Evolutionary conservation across 2,113 vertebrate species (phyloP), one percentile per base, ranked within the genome.

Genomic region (human (Homo sapiens)): DNA sequence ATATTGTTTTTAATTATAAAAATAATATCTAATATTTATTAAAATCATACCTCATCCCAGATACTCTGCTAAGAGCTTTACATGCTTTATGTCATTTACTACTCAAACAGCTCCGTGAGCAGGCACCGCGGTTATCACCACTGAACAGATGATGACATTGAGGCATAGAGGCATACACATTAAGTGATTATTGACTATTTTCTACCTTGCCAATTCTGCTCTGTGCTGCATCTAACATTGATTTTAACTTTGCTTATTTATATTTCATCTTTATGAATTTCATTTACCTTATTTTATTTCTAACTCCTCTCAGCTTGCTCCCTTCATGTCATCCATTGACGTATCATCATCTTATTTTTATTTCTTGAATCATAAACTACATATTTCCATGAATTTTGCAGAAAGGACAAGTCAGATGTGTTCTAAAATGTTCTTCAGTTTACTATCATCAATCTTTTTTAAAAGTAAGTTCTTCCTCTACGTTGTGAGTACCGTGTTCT

Each of bases 321-420:
- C 8, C 52, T 61, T 88, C 38, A 25, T 59, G 32, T 30, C 35
- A 52, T 52, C 12, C 66, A 66, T 23, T 27, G 3, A 61, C 59
- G 0, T 50, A 64, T 55, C 66, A 32, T 61, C 66, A 30, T 23
- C 45, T 92, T 30, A 43, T 95, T 50, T 88, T 92, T 93, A 57
- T 55, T 85, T 81, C 52, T 94, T 96, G 14, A 68, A 66, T 87
- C 45, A 83, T 23, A 82, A 91, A 59, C 83, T 73, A 55, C 75
- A 38, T 14, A 52, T 89, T 95, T 89, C 40, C 57, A 59, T 89
- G 43, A 80, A 89, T 87, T 92, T 95, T 97, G 81, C 93, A 87
- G 75, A 96, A 90, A 81, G 84, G 52, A 68, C 64, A 30, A 73
- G 55, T 83, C 90, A 78, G 68, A n/a, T 25, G 14, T 64, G 9